Evolutionary conservation across 2,797 vertebrate genomes (phyloP).

Genomic region (Mastacembelus armatus): DNA sequence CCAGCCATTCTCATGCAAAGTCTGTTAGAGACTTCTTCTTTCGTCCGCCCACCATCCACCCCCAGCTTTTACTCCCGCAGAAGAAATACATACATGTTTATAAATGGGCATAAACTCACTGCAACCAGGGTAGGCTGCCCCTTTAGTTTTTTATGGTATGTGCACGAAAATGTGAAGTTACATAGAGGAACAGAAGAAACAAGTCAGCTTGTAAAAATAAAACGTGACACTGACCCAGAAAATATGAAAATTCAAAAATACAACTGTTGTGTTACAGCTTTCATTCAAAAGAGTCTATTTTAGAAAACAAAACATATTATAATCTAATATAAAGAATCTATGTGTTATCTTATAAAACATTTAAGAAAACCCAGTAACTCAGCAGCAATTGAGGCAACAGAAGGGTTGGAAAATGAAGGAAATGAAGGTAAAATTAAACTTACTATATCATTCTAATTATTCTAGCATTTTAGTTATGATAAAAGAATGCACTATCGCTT

Average conservation of each 20-base stretch:
- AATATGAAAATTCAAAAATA: background rate
- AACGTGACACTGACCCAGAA: background rate
- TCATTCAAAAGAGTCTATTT: background rate
- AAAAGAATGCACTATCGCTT: slow-evolving; percentile 13
- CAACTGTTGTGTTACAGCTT: background rate
- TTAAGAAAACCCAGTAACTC: background rate
- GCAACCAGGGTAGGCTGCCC: slow-evolving; percentile 8
- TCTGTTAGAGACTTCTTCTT: slow-evolving; percentile 65
- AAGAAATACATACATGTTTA: slow-evolving; percentile 72
- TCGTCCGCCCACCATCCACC: slow-evolving; percentile 40
- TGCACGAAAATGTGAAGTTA: slow-evolving; percentile 11
- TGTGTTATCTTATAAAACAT: too few relatives aligned
- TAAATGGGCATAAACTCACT: slow-evolving; percentile 55
- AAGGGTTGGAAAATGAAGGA: background rate
- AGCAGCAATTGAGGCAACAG: background rate
- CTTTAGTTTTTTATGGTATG: slow-evolving; percentile 1
- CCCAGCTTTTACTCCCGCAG: slow-evolving; percentile 26
- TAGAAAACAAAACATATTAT: background rate
- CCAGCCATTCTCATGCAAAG: slow-evolving; percentile 89
- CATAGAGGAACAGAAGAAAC: background rate
- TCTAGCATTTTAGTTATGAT: background rate
- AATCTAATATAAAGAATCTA: background rate
- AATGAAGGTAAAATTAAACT: background rate
- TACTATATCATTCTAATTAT: background rate
- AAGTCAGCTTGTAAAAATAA: background rate